A percentile compares a stretch with the other conserved stretches of the same genome.
Evolutionary conservation across 2,113 vertebrate species (phyloP).

Genomic region (Gopherus evgoodei): DNA sequence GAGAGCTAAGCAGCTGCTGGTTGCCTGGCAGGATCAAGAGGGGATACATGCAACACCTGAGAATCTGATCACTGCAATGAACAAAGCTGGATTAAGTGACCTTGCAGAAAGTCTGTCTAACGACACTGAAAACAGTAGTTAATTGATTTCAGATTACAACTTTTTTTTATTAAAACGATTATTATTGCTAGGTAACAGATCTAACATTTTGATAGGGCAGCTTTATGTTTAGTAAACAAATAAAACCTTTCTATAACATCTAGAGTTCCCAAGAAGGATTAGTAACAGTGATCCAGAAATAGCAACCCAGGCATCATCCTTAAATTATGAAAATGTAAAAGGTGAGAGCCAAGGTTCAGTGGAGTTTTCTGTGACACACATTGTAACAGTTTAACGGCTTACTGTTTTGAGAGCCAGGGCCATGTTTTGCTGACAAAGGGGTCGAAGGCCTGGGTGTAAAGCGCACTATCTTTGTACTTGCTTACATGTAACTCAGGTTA

Average conservation of each 20-base stretch:
- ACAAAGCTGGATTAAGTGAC: constrained; percentile 84
- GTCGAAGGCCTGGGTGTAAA: fast-evolving
- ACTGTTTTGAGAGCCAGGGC: fast-evolving
- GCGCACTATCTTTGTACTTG: fast-evolving
- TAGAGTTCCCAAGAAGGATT: neutral
- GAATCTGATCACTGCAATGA: constrained; percentile 85
- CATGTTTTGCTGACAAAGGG: fast-evolving
- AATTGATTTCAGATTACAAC: neutral
- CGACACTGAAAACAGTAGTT: constrained; percentile 77
- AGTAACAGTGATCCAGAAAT: fast-evolving
- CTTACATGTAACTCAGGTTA: neutral
- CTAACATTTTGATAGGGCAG: constrained; percentile 64
- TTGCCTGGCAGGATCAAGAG: constrained; percentile 97
- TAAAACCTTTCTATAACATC: constrained; percentile 24
- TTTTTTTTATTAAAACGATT: constrained; percentile 43
- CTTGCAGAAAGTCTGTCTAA: constrained; percentile 86
- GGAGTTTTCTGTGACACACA: neutral
- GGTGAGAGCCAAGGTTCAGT: neutral
- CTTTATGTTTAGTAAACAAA: constrained; percentile 20
- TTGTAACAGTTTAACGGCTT: fast-evolving
- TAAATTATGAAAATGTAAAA: fast-evolving
- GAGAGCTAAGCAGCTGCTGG: constrained; percentile 94
- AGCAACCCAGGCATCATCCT: neutral
- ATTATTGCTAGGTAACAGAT: constrained; percentile 54
- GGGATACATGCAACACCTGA: constrained; percentile 88